Percentiles rank a stretch among this genome's conserved stretches.
Evolutionary conservation across 2,888 invertebrate species (phyloP).

Genomic region (Mesochorus sp.): DNA sequence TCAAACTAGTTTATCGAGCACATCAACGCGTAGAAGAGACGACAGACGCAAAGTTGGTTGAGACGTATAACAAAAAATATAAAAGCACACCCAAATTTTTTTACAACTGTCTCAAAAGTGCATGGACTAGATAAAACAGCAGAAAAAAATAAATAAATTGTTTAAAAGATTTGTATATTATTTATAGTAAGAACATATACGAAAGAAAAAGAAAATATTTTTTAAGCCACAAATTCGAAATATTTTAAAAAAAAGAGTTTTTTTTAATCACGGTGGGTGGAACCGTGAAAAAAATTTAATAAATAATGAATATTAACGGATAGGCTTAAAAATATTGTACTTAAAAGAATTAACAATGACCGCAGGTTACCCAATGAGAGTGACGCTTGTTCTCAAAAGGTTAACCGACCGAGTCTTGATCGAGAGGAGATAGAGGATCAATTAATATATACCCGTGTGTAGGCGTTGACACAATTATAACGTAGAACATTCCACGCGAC

Average conservation of each 20-base stretch:
- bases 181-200: too few species aligned
- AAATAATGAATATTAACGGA: neutral
- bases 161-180: too few species aligned
- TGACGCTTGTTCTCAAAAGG: conserved; percentile 18
- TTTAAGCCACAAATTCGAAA: neutral
- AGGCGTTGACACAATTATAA: conserved; percentile 53
- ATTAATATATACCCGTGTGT: conserved; percentile 25
- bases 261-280: neutral
- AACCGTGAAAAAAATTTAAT: neutral
- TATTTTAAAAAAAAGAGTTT: neutral
- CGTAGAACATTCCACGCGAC: conserved; percentile 22
- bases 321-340: neutral
- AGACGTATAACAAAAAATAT: too few species aligned
- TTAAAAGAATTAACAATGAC: conserved; percentile 3
- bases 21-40: neutral
- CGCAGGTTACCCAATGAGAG: conserved; percentile 7
- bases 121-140: neutral
- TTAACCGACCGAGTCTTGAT: conserved; percentile 17
- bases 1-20: neutral
- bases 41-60: too few species aligned
- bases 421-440: conserved; percentile 31
- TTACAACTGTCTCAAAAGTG: too few species aligned
- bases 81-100: too few species aligned
- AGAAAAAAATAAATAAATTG: too few species aligned
- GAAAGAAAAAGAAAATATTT: neutral